Evolutionary conservation across 2,113 vertebrate species (phyloP), one percentile per base, ranked within the genome.

Genomic region (Poicephalus gulielmi): DNA sequence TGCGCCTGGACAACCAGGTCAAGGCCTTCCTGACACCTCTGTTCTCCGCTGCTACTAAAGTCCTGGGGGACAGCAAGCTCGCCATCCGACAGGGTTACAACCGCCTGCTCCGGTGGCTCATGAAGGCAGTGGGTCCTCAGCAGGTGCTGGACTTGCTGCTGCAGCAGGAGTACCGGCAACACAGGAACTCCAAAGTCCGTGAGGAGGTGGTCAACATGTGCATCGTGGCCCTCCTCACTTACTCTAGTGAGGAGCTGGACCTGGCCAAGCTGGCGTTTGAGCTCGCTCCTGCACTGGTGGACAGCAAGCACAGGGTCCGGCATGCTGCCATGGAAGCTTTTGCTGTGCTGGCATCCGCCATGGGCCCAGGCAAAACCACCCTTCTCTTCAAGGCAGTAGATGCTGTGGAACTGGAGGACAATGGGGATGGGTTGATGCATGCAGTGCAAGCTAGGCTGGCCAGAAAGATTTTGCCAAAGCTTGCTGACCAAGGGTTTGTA

Each of bases 261-360:
- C 97, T 99, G 92, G 94, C 98, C 33, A 96, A 95, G 63, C 97
- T 99, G 94, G 98, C 98, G 8, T 98, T 97, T 15, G 98, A 97
- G 70, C 98, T 99, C 47, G 98, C 99, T 1, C 99, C 99, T 5
- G 98, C 97, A 41, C 97, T 99, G 91, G 98, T 97, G 17, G 99
- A 99, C 92, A 88, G 95, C 94, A 99, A 99, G 94, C 97, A 96
- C 86, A 98, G 98, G 83, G 98, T 99, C 11, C 98, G 98, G 27
- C 99, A 99, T 0, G 99, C 98, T 2, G 98, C 98, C 37, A 97
- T 99, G 8, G 99, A 99, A 94, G 98, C 98, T 10, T 99, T 99
- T 84, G 98, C 98, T 9, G 96, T 98, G 33, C 95, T 99, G 57
- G 98, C 98, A 3, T 97, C 98, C 39, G 98, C 98, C 67, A 95